These are phyloP conservation scores for Stramonita haemastoma DNA, from an alignment of 2,888 invertebrate genomes.

Conservation along the genomic window DNA sequence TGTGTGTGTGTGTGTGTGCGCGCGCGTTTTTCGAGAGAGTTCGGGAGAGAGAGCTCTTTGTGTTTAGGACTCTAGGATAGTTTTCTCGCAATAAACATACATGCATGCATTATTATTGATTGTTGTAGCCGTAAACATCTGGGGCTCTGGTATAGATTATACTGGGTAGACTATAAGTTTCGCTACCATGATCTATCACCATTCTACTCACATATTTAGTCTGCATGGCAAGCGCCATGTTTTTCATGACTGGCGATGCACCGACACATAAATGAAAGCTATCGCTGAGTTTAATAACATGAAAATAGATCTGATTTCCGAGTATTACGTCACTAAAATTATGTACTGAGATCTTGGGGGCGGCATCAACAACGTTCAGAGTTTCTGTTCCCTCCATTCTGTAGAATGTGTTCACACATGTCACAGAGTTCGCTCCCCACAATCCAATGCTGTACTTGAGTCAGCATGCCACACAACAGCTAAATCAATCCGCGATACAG, in stretches of 20 bases:
- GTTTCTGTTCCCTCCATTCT: constrained; percentile 35
- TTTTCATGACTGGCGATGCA: constrained; percentile 58
- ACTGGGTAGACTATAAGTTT: no score
- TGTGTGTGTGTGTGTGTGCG: no score
- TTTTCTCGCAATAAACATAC: no score
- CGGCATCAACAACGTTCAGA: not conserved
- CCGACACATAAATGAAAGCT: constrained; percentile 70
- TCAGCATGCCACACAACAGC: not conserved
- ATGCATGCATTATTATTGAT: no score
- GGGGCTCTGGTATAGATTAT: no score
- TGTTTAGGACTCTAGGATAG: no score
- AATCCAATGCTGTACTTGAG: not conserved
- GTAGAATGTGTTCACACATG: not conserved
- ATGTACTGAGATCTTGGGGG: constrained; percentile 38
- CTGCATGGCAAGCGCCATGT: constrained; percentile 67
- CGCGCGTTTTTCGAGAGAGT: no score
- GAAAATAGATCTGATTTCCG: constrained; percentile 57
- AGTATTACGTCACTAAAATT: constrained; percentile 43
- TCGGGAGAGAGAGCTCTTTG: no score
- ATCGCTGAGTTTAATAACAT: constrained; percentile 62
- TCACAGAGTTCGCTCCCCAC: not conserved
- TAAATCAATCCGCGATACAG: constrained; percentile 21
- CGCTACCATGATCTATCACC: no score
- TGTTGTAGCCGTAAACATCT: no score
- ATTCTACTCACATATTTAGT: constrained; percentile 59